phyloP scores from a whole-genome alignment of 2,113 vertebrate species.

The Bufo bufo region DNA sequence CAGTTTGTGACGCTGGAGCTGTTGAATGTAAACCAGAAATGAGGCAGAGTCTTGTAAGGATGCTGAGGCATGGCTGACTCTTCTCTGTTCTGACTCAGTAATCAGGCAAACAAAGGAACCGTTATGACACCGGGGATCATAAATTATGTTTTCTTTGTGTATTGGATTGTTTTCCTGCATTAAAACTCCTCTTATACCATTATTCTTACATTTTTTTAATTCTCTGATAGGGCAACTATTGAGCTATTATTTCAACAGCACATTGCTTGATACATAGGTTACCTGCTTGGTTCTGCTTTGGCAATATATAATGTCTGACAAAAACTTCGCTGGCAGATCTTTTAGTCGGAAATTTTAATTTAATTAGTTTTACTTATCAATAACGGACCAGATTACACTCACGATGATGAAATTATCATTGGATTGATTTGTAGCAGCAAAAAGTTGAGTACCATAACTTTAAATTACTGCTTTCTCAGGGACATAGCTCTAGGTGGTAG shows the following conservation, averaged over 20 bases:
- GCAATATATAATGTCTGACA: not conserved
- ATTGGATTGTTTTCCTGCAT: not conserved
- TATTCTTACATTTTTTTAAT: not conserved
- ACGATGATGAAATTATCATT: not conserved
- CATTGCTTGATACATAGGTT: not conserved
- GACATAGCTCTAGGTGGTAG: not conserved
- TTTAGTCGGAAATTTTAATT: not conserved
- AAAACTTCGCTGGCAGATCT: not conserved
- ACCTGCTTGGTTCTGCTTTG: not conserved
- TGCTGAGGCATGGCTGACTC: not conserved
- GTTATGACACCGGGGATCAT: not conserved
- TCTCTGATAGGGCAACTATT: not conserved
- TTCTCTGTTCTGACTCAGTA: not conserved
- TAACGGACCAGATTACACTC: not conserved
- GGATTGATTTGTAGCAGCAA: too few relatives aligned
- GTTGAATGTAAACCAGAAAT: conserved; percentile 3
- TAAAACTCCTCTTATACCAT: not conserved
- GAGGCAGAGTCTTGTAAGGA: not conserved
- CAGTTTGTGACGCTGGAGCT: conserved; percentile 3
- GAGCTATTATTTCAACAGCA: not conserved
- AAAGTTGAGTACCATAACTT: not conserved
- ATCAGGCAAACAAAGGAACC: not conserved
- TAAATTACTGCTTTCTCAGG: not conserved
- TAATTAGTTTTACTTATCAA: not conserved
- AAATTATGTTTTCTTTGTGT: not conserved